A percentile compares a stretch with the other conserved stretches of the same genome.
phyloP scores from a whole-genome alignment of 2,113 vertebrate genomes.

The Alosa alosa region DNA sequence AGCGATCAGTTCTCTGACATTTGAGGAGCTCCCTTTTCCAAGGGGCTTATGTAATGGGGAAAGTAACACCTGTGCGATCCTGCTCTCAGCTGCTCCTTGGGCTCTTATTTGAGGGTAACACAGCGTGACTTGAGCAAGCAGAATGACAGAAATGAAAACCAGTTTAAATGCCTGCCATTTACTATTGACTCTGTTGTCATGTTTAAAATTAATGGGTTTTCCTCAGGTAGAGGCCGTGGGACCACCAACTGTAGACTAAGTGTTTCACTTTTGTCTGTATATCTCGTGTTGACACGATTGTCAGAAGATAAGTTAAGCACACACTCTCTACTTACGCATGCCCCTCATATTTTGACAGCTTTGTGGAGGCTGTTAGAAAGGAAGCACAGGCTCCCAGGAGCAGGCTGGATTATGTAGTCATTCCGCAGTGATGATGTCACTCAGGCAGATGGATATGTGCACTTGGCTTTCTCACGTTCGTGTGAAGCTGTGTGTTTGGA shows the following conservation, averaged over 20 bases:
- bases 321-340: too few species aligned
- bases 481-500: constrained; percentile 20
- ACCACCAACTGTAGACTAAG: background rate
- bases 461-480: background rate
- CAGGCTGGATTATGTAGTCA: background rate
- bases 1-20: constrained; percentile 4
- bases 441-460: constrained; percentile 26
- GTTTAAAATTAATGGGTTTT: background rate
- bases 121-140: constrained; percentile 27
- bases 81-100: constrained; percentile 43
- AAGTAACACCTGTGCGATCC: constrained; percentile 24
- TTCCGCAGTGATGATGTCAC: constrained; percentile 45
- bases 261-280: background rate
- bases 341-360: too few species aligned
- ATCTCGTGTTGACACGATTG: background rate
- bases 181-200: constrained; percentile 50
- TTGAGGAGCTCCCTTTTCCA: constrained; percentile 52
- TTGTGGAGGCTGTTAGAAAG: too few species aligned
- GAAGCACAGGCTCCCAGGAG: too few species aligned
- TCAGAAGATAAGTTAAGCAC: background rate
- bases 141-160: constrained; percentile 51
- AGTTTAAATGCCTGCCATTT: constrained; percentile 49
- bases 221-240: background rate
- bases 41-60: constrained; percentile 35
- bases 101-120: constrained; percentile 50